Evolutionary conservation across 2,113 vertebrate genomes (phyloP), one percentile per base, ranked within the genome.

Genomic region (Micronycteris hirsuta): DNA sequence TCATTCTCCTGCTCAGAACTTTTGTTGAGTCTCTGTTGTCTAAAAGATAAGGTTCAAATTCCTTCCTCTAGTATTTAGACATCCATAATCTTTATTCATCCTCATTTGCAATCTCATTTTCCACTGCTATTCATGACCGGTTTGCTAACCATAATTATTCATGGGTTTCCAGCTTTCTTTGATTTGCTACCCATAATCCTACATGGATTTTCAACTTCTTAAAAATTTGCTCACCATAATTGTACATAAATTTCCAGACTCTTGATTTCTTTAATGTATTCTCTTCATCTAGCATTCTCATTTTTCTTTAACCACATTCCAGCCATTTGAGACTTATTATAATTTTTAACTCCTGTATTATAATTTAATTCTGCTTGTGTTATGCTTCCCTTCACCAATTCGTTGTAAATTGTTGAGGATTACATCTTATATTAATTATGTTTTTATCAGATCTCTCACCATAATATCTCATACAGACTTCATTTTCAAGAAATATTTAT

Each of bases 401-500:
- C 78, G 7, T 73, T 94, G 10, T 61, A 38, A n/a, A 54, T 76
- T 68, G 52, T 95, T 92, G 33, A 96, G 5, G 14, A 83, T 76
- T 88, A 28, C n/a, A n/a, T 93, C 38, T 78, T 77, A 78, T 1
- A 45, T 8, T 86, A 86, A 86, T 76, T 70, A 16, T 61, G 38
- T 45, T 91, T 84, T 38, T 82, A 19, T 81, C 26, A 91, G 73
- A 28, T 10, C 16, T 85, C 24, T 61, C 1, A 67, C 9, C 15
- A 43, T 71, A 71, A 54, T 67, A 15, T 70, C 65, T 82, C 47
- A 14, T 74, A 70, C 6, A 82, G 47, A 92, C 65, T 76, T 92
- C 73, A 31, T 86, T 92, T 94, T 82, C 20, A 96, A 36, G n/a
- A 76, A 89, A 56, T 92, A 41, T 92, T 70, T 74, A 54, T 76